Base-by-base conservation (phyloP, 2,113 vertebrate genomes). In the Colius striatus region DNA sequence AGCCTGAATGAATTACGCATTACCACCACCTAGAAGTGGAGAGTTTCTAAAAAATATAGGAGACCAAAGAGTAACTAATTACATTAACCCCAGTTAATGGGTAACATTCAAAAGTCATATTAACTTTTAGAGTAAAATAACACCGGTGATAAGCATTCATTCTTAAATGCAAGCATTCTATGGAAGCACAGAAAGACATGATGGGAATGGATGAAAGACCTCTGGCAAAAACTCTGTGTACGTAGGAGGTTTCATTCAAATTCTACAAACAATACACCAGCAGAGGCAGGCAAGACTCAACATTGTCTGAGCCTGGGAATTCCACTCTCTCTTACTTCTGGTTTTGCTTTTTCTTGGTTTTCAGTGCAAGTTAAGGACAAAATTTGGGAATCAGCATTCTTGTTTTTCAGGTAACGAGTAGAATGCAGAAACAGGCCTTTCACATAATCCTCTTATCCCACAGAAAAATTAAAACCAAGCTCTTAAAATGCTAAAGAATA, bases 51-150 rank as follows among this genome's bases (percentile, higher is more conserved):
- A 81, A 88, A 61, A 45, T 75, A 41, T 43, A 50, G 30, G 81
- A 50, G 22, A 82, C 30, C 45, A 67, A 91, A 92, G 45, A 83
- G 48, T 89, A 94, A 96, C 81, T 73, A 85, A 79, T 55, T 57
- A 62, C 54, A 73, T 67, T 83, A 90, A 83, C 41, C 14, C 8
- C 25, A 77, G 95, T 91, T 96, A 96, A 96, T 70, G 23, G 34
- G 29, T 90, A 94, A 96, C 91, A 67, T 53, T 66, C 16, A 87
- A 91, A 94, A 84, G 92, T 84, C 43, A 13, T 12, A 68, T 84
- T 90, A 83, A 89, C 87, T 95, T 87, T 57, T 85, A 61, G 79
- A 85, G 50, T 43, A 85, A 93, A 84, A 78, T 34, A 91, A 57
- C 22, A 68, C 27, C 16, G 60, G 16, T 63, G 9, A 34, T 20